phyloP scores from a whole-genome alignment of 2,797 vertebrate species.

The Astyanax mexicanus region DNA sequence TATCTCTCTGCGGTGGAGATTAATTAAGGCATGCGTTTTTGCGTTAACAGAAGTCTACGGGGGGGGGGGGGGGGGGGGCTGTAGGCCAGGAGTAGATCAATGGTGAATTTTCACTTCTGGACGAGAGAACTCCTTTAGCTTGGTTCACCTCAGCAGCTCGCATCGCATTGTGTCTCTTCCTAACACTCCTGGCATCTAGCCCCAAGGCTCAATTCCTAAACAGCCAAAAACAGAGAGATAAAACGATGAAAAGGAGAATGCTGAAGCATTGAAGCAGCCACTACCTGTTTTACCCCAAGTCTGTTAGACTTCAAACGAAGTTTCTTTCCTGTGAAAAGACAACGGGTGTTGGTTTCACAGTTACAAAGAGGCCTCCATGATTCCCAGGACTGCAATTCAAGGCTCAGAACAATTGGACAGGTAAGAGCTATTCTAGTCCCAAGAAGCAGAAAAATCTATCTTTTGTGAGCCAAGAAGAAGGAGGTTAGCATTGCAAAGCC shows the following conservation, averaged over 20 bases:
- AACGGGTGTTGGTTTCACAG: slow-evolving; percentile 21
- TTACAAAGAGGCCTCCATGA: slow-evolving; percentile 21
- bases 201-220: slow-evolving; percentile 25
- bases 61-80: slow-evolving; percentile 31
- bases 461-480: slow-evolving; percentile 24
- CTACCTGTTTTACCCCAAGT: slow-evolving; percentile 8
- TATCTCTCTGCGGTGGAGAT: slow-evolving; percentile 39
- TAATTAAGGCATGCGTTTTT: slow-evolving; percentile 63
- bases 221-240: slow-evolving; percentile 10
- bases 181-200: background rate
- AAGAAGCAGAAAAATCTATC: slow-evolving; percentile 28
- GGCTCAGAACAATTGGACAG: slow-evolving; percentile 37
- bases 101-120: slow-evolving; percentile 60
- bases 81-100: slow-evolving; percentile 62
- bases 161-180: background rate
- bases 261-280: background rate
- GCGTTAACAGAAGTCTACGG: slow-evolving; percentile 59
- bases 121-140: slow-evolving; percentile 55
- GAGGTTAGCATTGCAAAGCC: slow-evolving; percentile 41
- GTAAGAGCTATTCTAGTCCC: slow-evolving; percentile 45
- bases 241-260: background rate
- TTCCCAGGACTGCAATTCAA: slow-evolving; percentile 34
- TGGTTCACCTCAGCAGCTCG: slow-evolving; percentile 19
- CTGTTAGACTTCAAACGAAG: slow-evolving; percentile 6
- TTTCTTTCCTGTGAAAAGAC: slow-evolving; percentile 18